Percentiles rank a stretch among this genome's conserved stretches.
Conservation (phyloP, 2,797 vertebrate species). For the Sciaenops ocellatus region DNA sequence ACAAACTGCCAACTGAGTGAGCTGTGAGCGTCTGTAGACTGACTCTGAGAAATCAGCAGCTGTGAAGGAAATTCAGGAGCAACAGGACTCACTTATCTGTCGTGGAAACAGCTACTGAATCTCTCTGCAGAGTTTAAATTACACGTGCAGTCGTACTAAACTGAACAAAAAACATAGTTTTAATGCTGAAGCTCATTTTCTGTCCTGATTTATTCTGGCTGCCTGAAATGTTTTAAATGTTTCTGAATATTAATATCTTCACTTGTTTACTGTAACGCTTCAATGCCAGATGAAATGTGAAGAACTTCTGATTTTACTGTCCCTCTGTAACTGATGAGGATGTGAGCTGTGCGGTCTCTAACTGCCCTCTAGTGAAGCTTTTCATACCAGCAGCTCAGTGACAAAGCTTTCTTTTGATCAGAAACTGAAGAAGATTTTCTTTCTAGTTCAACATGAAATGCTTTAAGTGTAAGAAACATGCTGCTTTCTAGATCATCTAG, state of each 20-base stretch:
- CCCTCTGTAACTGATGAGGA: conserved; percentile 8
- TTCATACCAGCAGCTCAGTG: conserved; percentile 25
- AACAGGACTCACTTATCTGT: conserved; percentile 17
- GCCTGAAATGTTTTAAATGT: conserved; percentile 16
- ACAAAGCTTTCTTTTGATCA: conserved; percentile 2
- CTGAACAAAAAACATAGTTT: conserved; percentile 11
- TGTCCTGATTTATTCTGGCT: not conserved
- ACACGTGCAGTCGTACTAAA: not conserved
- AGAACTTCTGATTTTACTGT: conserved; percentile 34
- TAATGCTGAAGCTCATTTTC: not conserved
- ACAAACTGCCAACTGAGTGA: not conserved
- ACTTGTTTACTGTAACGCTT: conserved; percentile 17
- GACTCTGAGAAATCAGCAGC: conserved; percentile 19
- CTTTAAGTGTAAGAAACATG: conserved; percentile 29
- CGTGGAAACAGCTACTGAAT: conserved; percentile 1
- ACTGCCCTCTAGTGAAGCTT: conserved; percentile 9
- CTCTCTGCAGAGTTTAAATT: not conserved
- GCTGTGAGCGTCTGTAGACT: no score
- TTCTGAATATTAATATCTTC: conserved; percentile 1
- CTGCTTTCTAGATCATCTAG: conserved; percentile 34
- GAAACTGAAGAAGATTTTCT: conserved; percentile 30
- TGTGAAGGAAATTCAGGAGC: conserved; percentile 26
- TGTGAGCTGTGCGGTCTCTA: not conserved
- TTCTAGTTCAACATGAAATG: conserved; percentile 27
- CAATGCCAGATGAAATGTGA: conserved; percentile 39